Conservation (phyloP, 2,113 vertebrate genomes). For the Oxyruncus cristatus region DNA sequence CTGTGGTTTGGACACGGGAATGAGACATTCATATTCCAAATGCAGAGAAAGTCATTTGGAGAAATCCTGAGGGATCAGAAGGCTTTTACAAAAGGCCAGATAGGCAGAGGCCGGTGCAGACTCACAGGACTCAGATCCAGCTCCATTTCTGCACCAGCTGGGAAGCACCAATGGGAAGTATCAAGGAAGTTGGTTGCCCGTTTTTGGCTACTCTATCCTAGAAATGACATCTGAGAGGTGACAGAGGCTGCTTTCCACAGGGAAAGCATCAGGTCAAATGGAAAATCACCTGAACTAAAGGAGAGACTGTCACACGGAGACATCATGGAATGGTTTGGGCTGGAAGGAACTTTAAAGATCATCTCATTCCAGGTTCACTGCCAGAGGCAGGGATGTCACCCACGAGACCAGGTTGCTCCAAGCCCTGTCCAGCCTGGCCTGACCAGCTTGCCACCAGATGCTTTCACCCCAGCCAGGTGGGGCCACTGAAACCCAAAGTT, state of each 20-base stretch:
- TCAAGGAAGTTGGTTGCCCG: rapidly evolving
- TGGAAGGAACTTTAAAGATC: background rate
- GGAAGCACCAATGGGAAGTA: background rate
- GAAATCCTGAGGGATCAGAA: background rate
- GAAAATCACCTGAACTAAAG: background rate
- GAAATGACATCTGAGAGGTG: background rate
- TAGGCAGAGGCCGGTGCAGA: background rate
- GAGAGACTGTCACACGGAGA: background rate
- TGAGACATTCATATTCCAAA: background rate
- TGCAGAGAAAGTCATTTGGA: background rate
- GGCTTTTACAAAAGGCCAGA: background rate
- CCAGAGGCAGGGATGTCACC: background rate
- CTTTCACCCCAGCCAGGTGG: background rate
- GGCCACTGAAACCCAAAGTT: background rate
- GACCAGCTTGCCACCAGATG: background rate
- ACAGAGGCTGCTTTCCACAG: background rate
- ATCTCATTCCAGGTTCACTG: background rate
- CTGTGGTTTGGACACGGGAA: background rate
- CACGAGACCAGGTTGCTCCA: background rate
- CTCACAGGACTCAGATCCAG: rapidly evolving
- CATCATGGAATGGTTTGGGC: background rate
- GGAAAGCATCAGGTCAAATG: background rate
- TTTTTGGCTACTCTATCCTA: background rate
- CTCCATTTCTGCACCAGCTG: background rate
- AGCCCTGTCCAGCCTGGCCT: background rate